Base-by-base conservation (phyloP, 2,113 vertebrate genomes). In the Hepsetus odoe region DNA sequence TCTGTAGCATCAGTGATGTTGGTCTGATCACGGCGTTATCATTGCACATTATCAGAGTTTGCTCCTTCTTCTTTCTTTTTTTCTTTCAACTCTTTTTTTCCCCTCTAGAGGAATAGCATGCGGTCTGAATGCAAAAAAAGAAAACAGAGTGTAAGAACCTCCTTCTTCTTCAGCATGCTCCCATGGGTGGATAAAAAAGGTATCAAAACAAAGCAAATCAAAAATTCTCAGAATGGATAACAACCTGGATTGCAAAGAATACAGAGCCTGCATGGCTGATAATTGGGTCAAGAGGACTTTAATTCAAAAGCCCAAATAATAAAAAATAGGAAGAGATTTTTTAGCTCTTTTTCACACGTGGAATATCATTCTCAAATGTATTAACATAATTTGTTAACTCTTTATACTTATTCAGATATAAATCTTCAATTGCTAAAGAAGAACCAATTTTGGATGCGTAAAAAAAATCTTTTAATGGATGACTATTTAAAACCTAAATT, bases 181-280 rank as follows among this genome's bases (percentile, higher is more conserved):
- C 88, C 81, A 40, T 83, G 88, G 87, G 90, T 83, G 84, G 82
- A 56, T 85, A 87, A 77, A 82, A 81, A 76, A 87, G 84, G 84
- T 85, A 82, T 86, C 80, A 86, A 87, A 89, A 89, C 88, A 90
- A 91, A 89, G 85, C 83, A 82, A 80, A 70, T 83, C 72, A 87
- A 85, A 90, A 74, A 61, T 42, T 9, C 35, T 69, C 33, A 10
- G 80, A 65, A 68, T 77, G 76, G 79, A 85, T 86, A 89, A 87
- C 84, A 88, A 87, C 79, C 79, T 64, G 79, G 80, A 87, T 79
- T 88, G 65, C 85, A 88, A 88, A 90, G 84, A 71, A 55, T 74
- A 33, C 35, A 49, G 46, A 66, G 68, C 80, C 56, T 12, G 77
- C 85, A 58, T 74, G 87, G 87, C 84, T 85, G 82, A 67, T 89